Evolutionary conservation across 2,113 vertebrate species (phyloP).

Genomic region (Menidia beryllina): DNA sequence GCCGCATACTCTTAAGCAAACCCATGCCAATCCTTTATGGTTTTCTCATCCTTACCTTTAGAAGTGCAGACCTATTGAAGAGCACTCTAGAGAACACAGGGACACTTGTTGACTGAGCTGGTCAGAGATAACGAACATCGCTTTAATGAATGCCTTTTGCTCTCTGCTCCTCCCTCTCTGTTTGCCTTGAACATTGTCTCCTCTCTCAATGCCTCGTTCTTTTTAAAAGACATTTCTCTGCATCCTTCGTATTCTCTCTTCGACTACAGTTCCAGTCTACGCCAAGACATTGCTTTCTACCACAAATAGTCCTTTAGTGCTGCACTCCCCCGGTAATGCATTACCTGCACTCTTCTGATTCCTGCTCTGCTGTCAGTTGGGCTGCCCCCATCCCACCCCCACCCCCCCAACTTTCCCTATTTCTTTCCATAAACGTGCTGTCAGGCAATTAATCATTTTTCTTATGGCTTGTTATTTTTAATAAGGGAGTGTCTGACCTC

Average conservation of each 20-base stretch:
- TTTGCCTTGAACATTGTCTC: slow-evolving; percentile 22
- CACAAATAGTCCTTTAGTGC: slow-evolving; percentile 10
- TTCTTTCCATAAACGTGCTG: slow-evolving; percentile 50
- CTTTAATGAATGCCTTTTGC: slow-evolving; percentile 58
- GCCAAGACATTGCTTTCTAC: not conserved
- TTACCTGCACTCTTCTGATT: slow-evolving; percentile 22
- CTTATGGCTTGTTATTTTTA: slow-evolving; percentile 47
- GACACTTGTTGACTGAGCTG: slow-evolving; percentile 59
- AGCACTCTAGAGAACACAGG: slow-evolving; percentile 42
- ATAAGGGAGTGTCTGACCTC: slow-evolving; percentile 52
- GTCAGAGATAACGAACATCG: slow-evolving; percentile 65
- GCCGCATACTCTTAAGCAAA: not conserved
- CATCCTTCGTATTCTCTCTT: not conserved
- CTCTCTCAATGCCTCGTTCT: not conserved
- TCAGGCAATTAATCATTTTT: slow-evolving; percentile 66
- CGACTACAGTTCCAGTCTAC: slow-evolving; percentile 4
- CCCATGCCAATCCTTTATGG: not conserved
- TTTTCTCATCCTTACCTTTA: not conserved
- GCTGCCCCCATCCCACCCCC: not conserved
- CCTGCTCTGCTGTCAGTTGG: slow-evolving; percentile 29
- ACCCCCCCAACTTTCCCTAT: not conserved
- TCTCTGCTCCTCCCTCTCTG: slow-evolving; percentile 39
- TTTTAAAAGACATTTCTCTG: not conserved
- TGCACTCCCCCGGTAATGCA: slow-evolving; percentile 9
- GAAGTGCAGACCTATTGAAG: slow-evolving; percentile 21